These are phyloP conservation scores for Macrotus californicus DNA, from an alignment of 2,113 vertebrate species.

Conservation along the genomic window DNA sequence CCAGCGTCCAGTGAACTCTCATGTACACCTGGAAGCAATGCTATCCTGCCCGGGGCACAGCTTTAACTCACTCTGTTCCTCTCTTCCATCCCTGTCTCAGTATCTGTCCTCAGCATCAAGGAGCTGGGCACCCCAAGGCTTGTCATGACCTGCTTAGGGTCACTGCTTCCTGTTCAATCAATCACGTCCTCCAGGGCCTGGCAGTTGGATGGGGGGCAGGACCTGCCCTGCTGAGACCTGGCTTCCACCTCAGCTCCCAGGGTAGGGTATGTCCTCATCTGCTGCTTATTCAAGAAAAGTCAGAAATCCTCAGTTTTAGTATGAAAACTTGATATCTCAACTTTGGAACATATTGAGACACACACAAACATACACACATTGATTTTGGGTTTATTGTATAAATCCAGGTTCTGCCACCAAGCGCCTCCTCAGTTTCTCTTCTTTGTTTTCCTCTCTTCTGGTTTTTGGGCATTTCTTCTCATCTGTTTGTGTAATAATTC, in stretches of 20 bases:
- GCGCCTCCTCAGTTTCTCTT: not conserved
- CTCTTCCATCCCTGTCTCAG: not conserved
- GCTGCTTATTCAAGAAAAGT: not conserved
- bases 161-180: not conserved
- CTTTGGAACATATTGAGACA: not conserved
- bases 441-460: not conserved
- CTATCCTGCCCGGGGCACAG: not conserved
- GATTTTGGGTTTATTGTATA: not conserved
- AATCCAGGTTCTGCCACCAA: not conserved
- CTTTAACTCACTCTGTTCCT: too few relatives aligned
- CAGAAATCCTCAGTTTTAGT: not conserved
- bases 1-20: not conserved
- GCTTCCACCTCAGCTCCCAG: not conserved
- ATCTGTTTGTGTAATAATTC: not conserved
- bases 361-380: not conserved
- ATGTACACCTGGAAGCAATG: not conserved
- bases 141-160: not conserved
- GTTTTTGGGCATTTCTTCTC: not conserved
- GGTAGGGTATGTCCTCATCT: not conserved
- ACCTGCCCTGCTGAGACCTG: not conserved
- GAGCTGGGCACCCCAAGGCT: not conserved
- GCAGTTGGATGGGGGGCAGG: not conserved
- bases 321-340: constrained; percentile 8
- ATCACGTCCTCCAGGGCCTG: not conserved
- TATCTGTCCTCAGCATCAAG: not conserved